Evolutionary conservation across 2,113 vertebrate species (phyloP), one percentile per base, ranked within the genome.

Genomic region (Lota lota): DNA sequence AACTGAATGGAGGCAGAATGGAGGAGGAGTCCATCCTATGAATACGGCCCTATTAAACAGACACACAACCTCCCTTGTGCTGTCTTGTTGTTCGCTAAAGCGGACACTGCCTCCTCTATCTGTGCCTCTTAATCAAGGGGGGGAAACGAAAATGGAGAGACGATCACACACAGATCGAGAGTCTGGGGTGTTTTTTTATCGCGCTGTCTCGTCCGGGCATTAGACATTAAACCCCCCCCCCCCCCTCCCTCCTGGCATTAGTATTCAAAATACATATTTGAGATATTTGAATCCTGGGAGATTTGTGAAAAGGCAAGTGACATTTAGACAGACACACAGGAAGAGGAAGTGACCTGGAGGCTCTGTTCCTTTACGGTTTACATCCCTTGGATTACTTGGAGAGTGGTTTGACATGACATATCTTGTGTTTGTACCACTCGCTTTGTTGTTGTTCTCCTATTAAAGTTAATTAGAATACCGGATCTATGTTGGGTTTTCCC

Each of bases 91-190:
- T 85, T 86, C 85, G 80, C 78, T 83, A 83, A 82, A 81, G 85
- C 89, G 87, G 84, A 90, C 87, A 90, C 87, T 87, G 88, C 88
- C 89, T 90, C 77, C 82, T 75, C 70, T 74, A 68, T 81, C 82
- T 56, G 77, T 77, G 40, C 76, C 74, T 75, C 74, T 85, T 75
- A 86, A 82, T 89, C 84, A 87, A 85, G 83, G 84, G 40, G 40
- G 40, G 40, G 12, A 14, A 47, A 47, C n/a, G 40, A 47, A 47
- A 47, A 47, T 11, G 40, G 40, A 47, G 40, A 47, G 40, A 47
- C 40, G 40, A 47, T 47, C 40, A 47, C 40, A 75, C 82, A 84
- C 78, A 77, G 28, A 33, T 33, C 28, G 4, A 33, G 28, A 33
- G 28, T 33, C 28, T 0, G 28, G 28, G 28, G 66, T 79, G 74